These are phyloP conservation scores for Phyllotreta cruciferae DNA, from an alignment of 2,888 invertebrate genomes.

Conservation along the genomic window DNA sequence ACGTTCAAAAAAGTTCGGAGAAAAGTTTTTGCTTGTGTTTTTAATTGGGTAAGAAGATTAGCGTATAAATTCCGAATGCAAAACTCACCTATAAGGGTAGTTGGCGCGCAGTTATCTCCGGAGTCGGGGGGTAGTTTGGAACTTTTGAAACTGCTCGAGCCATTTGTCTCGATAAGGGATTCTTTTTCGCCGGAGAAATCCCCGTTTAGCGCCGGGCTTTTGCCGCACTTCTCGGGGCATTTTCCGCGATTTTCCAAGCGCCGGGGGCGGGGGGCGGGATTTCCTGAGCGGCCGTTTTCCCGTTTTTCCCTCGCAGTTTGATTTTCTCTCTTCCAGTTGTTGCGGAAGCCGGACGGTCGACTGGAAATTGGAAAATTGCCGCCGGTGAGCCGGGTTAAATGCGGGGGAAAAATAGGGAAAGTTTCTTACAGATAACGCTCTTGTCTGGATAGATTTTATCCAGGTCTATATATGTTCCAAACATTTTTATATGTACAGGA, in stretches of 20 bases:
- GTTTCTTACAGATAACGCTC: neutral
- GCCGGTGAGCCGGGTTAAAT: slow-evolving; percentile 9
- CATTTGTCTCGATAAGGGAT: slow-evolving; percentile 37
- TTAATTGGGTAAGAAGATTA: too few relatives aligned
- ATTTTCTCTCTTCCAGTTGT: slow-evolving; percentile 24
- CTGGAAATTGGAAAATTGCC: slow-evolving; percentile 26
- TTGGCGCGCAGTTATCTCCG: slow-evolving; percentile 17
- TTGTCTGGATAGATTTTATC: too few relatives aligned
- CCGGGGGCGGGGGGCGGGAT: slow-evolving; percentile 20
- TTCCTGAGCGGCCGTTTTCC: slow-evolving; percentile 32
- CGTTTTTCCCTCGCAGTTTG: slow-evolving; percentile 29
- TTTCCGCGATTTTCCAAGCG: slow-evolving; percentile 32
- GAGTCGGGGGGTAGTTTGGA: slow-evolving; percentile 27
- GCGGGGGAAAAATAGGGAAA: slow-evolving; percentile 6
- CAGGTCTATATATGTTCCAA: too few relatives aligned
- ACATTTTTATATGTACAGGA: too few relatives aligned
- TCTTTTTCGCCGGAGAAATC: slow-evolving; percentile 36
- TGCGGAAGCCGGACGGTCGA: slow-evolving; percentile 24
- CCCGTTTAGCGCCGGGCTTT: slow-evolving; percentile 35
- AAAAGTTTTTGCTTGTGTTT: slow-evolving; percentile 1
- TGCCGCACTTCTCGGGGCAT: slow-evolving; percentile 35
- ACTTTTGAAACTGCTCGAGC: slow-evolving; percentile 28
- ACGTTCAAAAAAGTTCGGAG: slow-evolving; percentile 17
- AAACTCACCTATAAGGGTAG: slow-evolving; percentile 34
- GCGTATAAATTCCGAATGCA: slow-evolving; percentile 15